Base-by-base conservation (phyloP, 2,113 vertebrate species). In the Engraulis encrasicolus region DNA sequence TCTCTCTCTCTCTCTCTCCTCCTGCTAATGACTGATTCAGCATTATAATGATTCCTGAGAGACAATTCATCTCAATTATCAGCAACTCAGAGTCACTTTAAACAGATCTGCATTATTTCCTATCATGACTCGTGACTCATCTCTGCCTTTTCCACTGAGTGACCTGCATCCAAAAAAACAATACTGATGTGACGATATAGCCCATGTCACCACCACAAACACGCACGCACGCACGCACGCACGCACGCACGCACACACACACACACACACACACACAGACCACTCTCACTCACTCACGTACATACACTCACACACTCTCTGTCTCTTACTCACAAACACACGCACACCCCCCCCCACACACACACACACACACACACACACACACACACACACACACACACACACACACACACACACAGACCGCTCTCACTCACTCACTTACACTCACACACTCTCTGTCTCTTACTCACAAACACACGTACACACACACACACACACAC, bases 1-100 rank as follows among this genome's bases (percentile, higher is more conserved):
- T 36, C 12, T 74, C 66, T 31, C 66, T 0, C 2, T 1, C 27
- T 74, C 40, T 45, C 40, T 74, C 27, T 74, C 66, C 14, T 34
- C 66, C 66, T 14, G 27, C 66, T 74, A 34, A 74, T 36, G 31
- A 34, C 66, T 74, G 66, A 74, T 36, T 74, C 66, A 74, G 66
- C 66, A 74, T n/a, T n/a, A n/a, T 11, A 74, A 74, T 74, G 66
- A 27, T 31, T 15, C 12, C 66, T 15, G 27, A 36, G 9, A 34
- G 66, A 74, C 31, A 74, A 74, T 74, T 74, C 11, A 74, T 74
- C 66, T 74, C 66, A 74, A 74, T 74, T 74, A 74, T 74, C 66
- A 74, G 27, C 12, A 27, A 74, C 66, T 34, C 31, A 34, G 27
- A 74, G 66, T 74, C 27, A 6, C 66, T 74, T 74, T 74, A 34